These are phyloP conservation scores for Xylota segnis DNA, from an alignment of 2,888 invertebrate species.

Conservation along the genomic window DNA sequence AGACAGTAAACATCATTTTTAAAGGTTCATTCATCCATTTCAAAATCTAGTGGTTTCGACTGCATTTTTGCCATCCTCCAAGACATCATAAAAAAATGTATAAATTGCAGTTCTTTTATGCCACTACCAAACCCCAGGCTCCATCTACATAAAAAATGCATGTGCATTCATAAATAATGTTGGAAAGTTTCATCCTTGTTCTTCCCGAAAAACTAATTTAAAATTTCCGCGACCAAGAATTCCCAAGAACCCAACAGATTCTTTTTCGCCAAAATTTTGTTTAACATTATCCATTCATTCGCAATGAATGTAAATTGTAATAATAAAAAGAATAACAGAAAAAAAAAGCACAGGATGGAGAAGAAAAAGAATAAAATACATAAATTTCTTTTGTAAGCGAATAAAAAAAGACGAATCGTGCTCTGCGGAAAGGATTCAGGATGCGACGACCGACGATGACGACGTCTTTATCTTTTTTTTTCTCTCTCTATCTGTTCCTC, in stretches of 20 bases:
- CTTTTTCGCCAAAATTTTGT: not conserved
- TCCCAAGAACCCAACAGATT: not conserved
- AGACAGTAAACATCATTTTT: too few species aligned
- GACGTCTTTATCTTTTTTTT: not conserved
- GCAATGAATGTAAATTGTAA: conserved; percentile 55
- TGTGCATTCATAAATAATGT: not conserved
- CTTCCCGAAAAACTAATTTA: conserved; percentile 17
- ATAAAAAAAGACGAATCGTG: conserved; percentile 14
- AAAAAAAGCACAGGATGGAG: not conserved
- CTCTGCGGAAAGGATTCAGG: conserved; percentile 10
- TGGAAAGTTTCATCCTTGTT: not conserved
- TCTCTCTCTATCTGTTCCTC: not conserved
- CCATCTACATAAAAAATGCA: not conserved
- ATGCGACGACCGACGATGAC: conserved; percentile 22
- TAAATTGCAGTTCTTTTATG: not conserved
- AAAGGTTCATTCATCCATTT: too few species aligned
- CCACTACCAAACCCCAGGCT: not conserved
- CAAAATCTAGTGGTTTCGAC: too few species aligned
- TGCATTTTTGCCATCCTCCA: not conserved
- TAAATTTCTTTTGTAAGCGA: conserved; percentile 18
- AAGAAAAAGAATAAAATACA: conserved; percentile 10
- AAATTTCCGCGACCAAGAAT: conserved; percentile 13
- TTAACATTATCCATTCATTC: conserved; percentile 40
- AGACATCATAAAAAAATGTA: not conserved
- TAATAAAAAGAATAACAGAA: conserved; percentile 18